Base-by-base conservation (phyloP, 2,888 invertebrate species). In the Dynastes maya region DNA sequence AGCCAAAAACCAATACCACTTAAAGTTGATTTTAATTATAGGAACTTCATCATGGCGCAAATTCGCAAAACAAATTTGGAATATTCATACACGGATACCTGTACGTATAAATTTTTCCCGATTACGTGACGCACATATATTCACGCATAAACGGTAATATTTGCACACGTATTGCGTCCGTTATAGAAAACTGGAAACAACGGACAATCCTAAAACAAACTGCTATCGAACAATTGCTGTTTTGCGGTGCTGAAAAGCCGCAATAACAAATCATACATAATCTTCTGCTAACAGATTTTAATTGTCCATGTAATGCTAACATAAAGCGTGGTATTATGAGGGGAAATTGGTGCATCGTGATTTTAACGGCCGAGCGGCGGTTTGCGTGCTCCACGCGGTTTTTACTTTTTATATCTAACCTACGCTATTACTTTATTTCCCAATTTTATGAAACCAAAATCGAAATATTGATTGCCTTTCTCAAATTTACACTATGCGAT, bases 281-380 rank as follows among this genome's bases (percentile, higher is more conserved):
- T 88, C 88, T 87, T 88, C 88, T 87, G 87, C 88, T 88, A 88
- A 88, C 88, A 88, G 88, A 88, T 88, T 88, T 88, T 88, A 88
- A 88, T 88, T 88, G 88, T 87, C 87, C 85, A 83, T 85, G 86
- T 88, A 88, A 88, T 88, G 87, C 88, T 87, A 87, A 88, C 88
- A 87, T 88, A 88, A 88, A 87, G 87, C 86, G 85, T 84, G 86
- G 86, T 85, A 86, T 87, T 87, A 86, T 85, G 86, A 86, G 87
- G 88, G 45, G 87, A 88, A 88, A 88, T 88, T 88, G 87, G 85
- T 83, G 83, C 84, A 85, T 85, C 85, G 86, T 85, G 86, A 88
- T 88, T 88, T 88, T 87, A 88, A 88, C 87, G 85, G 85, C 45
- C 58, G 85, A 84, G 83, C 83, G 83, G 86, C 83, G 87, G 87